Evolutionary conservation across 30 jellyfish, hydroid and myxozoan genomes (phyloP).

Genomic region (Aurelia aurita complex sp. Pacific): DNA sequence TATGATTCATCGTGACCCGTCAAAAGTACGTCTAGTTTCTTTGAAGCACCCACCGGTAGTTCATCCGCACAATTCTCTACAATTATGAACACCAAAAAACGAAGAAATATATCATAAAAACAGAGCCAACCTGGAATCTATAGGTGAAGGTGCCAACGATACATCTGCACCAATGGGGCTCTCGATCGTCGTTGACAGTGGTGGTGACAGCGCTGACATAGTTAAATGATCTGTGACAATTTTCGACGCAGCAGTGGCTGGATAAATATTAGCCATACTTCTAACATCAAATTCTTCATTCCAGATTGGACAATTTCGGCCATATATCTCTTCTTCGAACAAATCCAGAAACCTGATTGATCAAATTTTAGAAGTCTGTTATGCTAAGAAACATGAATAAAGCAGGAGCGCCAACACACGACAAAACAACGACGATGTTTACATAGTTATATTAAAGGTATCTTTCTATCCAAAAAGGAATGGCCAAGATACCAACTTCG

Average conservation of each 20-base stretch:
- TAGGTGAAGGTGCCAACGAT: conserved; percentile 37
- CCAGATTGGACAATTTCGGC: conserved; percentile 86
- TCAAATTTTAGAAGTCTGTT: not conserved
- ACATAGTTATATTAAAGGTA: too few species aligned
- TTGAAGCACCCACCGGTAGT: too few species aligned
- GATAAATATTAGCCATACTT: conserved; percentile 11
- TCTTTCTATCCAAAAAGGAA: too few species aligned
- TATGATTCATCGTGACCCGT: not conserved
- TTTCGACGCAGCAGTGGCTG: conserved; percentile 29
- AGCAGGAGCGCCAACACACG: too few species aligned
- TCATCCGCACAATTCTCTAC: too few species aligned
- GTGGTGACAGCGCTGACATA: conserved; percentile 40
- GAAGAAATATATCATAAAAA: too few species aligned
- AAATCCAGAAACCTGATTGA: conserved; percentile 70
- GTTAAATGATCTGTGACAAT: conserved; percentile 17
- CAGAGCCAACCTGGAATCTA: conserved; percentile 28
- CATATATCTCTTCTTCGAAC: conserved; percentile 90
- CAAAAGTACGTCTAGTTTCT: too few species aligned
- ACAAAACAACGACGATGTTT: too few species aligned
- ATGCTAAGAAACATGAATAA: not conserved
- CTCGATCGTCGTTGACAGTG: conserved; percentile 27
- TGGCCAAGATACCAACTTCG: too few species aligned
- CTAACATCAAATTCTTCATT: conserved; percentile 67
- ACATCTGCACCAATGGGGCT: conserved; percentile 42
- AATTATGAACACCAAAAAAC: too few species aligned